These are phyloP conservation scores for Drosophila subsilvestris DNA, from an alignment of 2,888 invertebrate genomes.

Conservation along the genomic window DNA sequence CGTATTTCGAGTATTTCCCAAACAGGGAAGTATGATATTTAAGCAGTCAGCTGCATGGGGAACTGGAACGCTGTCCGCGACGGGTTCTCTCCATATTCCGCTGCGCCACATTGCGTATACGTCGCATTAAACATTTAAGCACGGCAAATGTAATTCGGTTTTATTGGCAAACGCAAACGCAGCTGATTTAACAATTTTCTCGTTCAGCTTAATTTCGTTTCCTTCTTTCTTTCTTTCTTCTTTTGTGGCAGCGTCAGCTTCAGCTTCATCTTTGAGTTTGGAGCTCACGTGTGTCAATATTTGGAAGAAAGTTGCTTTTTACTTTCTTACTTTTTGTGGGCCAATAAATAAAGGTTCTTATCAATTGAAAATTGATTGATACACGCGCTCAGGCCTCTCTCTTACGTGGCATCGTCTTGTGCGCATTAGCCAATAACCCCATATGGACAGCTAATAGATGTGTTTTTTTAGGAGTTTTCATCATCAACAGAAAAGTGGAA, in stretches of 20 bases:
- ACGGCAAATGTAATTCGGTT: constrained; percentile 52
- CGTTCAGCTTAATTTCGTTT: constrained; percentile 58
- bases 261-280: constrained; percentile 27
- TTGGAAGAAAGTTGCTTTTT: constrained; percentile 31
- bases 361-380: constrained; percentile 81
- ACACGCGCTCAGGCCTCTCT: constrained; percentile 47
- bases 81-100: constrained; percentile 18
- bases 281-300: constrained; percentile 60
- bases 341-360: constrained; percentile 73
- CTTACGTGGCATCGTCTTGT: constrained; percentile 15
- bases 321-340: constrained; percentile 36
- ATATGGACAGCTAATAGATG: constrained; percentile 53
- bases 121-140: constrained; percentile 56
- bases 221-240: constrained; percentile 7
- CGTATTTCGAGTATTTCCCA: too few relatives aligned
- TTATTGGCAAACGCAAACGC: constrained; percentile 47
- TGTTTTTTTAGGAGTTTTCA: constrained; percentile 40
- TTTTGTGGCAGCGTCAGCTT: constrained; percentile 25
- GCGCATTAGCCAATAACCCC: constrained; percentile 42
- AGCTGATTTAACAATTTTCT: constrained; percentile 69
- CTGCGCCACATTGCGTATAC: constrained; percentile 64
- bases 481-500: constrained; percentile 34
- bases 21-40: constrained; percentile 39
- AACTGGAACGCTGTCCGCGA: constrained; percentile 20
- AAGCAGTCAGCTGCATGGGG: constrained; percentile 2